Conservation (phyloP, 2,113 vertebrate genomes). For the Macroglossus sobrinus region DNA sequence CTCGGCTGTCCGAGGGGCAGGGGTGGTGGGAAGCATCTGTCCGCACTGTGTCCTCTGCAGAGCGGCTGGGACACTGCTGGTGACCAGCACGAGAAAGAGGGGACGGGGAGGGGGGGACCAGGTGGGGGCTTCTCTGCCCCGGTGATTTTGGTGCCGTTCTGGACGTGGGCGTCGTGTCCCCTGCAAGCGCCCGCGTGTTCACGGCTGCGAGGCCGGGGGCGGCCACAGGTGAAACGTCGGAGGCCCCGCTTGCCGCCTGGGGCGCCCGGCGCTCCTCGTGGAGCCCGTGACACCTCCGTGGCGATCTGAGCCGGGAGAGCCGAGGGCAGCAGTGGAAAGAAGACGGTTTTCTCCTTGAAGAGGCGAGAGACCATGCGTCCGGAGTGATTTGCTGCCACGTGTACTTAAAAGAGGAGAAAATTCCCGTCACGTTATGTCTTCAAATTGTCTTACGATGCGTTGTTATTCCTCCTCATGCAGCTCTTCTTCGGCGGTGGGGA, state of each 20-base stretch:
- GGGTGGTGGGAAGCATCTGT: fast-evolving
- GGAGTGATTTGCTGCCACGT: neutral
- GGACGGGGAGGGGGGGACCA: too few species aligned
- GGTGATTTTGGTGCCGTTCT: fast-evolving
- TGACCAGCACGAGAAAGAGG: neutral
- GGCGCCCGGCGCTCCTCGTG: fast-evolving
- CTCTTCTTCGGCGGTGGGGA: neutral
- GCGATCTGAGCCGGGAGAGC: neutral
- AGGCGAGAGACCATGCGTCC: neutral
- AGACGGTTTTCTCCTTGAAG: neutral
- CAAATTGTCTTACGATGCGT: fast-evolving
- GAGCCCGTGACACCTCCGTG: fast-evolving
- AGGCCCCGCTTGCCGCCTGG: fast-evolving
- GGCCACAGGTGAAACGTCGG: fast-evolving
- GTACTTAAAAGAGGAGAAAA: neutral
- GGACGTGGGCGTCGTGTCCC: neutral
- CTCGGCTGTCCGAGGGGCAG: neutral
- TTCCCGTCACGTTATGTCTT: neutral
- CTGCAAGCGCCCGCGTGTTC: fast-evolving
- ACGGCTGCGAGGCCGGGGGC: fast-evolving
- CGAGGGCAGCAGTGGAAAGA: neutral
- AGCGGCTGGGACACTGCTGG: neutral
- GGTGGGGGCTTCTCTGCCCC: fast-evolving
- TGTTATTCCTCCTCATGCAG: neutral
- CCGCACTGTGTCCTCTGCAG: neutral